phyloP scores from a whole-genome alignment of 2,797 vertebrate species.

The Pogoniulus pusillus region DNA sequence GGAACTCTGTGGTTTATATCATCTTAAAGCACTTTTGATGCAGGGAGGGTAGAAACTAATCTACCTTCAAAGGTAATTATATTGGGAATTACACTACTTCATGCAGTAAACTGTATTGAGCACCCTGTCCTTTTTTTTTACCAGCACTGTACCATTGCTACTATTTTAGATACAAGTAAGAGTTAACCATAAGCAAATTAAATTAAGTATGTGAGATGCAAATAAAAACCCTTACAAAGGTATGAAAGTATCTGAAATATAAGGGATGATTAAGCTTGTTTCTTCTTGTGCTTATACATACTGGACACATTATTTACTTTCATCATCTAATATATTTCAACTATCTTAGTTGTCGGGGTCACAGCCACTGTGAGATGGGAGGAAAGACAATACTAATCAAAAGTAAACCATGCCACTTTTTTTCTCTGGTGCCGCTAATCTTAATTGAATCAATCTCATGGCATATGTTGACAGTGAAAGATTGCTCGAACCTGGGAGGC shows the following conservation, averaged over 20 bases:
- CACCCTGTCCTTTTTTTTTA: conserved; percentile 21
- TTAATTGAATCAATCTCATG: conserved; percentile 99
- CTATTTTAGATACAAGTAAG: neutral
- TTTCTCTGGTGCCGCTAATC: conserved; percentile 87
- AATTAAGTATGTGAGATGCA: neutral
- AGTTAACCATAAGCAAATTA: conserved; percentile 55
- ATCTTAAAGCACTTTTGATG: conserved; percentile 1
- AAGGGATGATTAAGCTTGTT: conserved; percentile 20
- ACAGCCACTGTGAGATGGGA: conserved; percentile 65
- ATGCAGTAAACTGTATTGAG: conserved; percentile 48
- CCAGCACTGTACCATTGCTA: neutral
- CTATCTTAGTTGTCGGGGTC: conserved; percentile 53
- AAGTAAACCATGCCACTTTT: conserved; percentile 89
- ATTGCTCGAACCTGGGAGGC: conserved; percentile 95
- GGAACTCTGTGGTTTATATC: conserved; percentile 20
- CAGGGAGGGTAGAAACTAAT: conserved; percentile 41
- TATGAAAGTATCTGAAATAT: neutral
- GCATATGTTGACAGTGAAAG: conserved; percentile 97
- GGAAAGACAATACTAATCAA: conserved; percentile 77
- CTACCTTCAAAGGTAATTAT: conserved; percentile 66
- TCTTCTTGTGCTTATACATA: conserved; percentile 11
- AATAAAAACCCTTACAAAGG: conserved; percentile 39
- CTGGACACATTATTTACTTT: conserved; percentile 24
- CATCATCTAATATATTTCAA: conserved; percentile 35
- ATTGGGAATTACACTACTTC: conserved; percentile 66